Conservation (phyloP, 2,888 invertebrate genomes). For the Andrena marginata region DNA sequence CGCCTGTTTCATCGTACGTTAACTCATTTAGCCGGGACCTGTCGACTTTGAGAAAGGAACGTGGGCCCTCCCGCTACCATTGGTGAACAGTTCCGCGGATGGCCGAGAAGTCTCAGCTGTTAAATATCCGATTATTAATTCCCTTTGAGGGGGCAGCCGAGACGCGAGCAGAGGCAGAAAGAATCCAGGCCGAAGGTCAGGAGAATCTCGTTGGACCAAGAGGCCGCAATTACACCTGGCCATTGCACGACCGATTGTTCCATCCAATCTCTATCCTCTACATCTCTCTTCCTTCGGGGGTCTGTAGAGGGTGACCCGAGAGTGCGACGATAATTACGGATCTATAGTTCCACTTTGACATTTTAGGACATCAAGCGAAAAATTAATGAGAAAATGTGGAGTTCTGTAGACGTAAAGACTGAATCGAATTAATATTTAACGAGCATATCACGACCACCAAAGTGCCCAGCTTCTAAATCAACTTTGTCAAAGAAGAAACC, state of each 20-base stretch:
- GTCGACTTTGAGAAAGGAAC: not conserved
- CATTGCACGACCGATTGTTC: not conserved
- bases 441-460: too few relatives aligned
- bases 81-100: not conserved
- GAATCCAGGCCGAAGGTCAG: constrained; percentile 6
- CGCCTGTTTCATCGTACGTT: not conserved
- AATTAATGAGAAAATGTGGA: too few relatives aligned
- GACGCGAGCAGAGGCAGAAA: not conserved
- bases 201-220: constrained; percentile 21
- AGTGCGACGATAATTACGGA: not conserved
- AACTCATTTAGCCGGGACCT: not conserved
- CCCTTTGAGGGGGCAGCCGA: constrained; percentile 15
- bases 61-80: not conserved
- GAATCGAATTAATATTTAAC: too few relatives aligned
- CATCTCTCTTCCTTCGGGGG: too few relatives aligned
- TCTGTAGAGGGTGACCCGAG: not conserved
- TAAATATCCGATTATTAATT: constrained; percentile 34
- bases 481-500: too few relatives aligned
- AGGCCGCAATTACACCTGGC: constrained; percentile 40
- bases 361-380: not conserved
- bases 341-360: not conserved
- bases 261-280: not conserved
- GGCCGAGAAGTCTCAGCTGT: constrained; percentile 16
- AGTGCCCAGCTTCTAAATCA: too few relatives aligned
- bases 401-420: too few relatives aligned